Evolutionary conservation across 2,113 vertebrate genomes (phyloP), one percentile per base, ranked within the genome.

Genomic region (Nibea coibor): DNA sequence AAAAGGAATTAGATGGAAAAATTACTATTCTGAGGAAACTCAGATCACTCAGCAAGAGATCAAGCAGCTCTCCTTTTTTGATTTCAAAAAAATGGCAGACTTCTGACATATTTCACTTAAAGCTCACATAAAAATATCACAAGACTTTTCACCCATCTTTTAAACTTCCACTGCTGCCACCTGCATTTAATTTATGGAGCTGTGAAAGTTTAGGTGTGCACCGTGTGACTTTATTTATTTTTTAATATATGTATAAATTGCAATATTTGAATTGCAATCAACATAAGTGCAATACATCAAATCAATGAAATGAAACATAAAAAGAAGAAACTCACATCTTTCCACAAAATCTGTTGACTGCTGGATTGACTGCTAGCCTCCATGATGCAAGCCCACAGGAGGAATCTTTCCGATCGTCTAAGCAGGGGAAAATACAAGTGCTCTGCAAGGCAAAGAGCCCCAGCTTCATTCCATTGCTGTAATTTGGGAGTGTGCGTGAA

Each of bases 311-410:
- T 66, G 4, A 74, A 65, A 69, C 24, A 11, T 45, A 45, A 12
- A 45, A 45, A 4, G 12, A 28, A 12, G 17, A 28, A 71, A 96
- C 95, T 96, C 92, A 96, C 94, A 94, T 96, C 95, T 88, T 94
- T 94, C 90, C 92, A 95, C n/a, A 94, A 87, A 80, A 87, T 84
- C 83, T 95, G 94, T 43, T 95, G 94, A 83, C 94, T 95, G 87
- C 82, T 93, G 77, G 91, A 91, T 45, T 91, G 84, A 81, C 62
- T 86, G 75, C 76, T 82, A 57, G 74, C 86, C 76, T 96, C 94
- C 95, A 96, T 96, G 69, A 90, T 92, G 87, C 79, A 88, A 92
- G 75, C 72, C 28, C 58, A 82, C 79, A 48, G 85, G 77, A 87
- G 77, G 88, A 88, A 86, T 90, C 75, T 85, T 78, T 90, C 80